Conservation (phyloP, 2,797 vertebrate genomes). For the Sternarchorhynchus goeldii region DNA sequence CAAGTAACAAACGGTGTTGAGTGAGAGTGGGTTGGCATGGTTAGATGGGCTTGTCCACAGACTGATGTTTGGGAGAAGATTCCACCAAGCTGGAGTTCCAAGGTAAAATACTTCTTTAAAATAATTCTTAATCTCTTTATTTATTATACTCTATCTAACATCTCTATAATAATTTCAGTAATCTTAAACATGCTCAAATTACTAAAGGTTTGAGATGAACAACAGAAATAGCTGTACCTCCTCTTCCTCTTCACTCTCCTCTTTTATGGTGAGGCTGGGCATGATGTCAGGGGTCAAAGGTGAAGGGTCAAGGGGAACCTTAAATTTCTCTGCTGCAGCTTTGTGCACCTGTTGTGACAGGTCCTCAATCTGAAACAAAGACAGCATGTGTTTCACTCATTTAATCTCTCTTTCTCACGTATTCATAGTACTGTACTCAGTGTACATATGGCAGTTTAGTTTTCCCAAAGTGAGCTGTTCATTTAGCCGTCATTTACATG, state of each 20-base stretch:
- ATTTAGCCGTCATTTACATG: too few relatives aligned
- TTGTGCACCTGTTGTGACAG: conserved; percentile 97
- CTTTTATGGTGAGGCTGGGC: conserved; percentile 85
- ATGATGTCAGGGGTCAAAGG: conserved; percentile 81
- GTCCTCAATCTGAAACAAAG: conserved; percentile 86
- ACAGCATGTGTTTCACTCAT: neutral
- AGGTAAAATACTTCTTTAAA: too few relatives aligned
- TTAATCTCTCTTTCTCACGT: conserved; percentile 20
- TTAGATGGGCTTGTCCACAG: too few relatives aligned
- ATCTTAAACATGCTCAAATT: neutral
- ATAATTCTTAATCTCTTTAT: too few relatives aligned
- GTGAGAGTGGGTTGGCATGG: too few relatives aligned
- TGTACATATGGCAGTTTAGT: too few relatives aligned
- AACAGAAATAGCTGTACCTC: conserved; percentile 72
- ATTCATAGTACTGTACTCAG: neutral
- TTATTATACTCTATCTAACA: too few relatives aligned
- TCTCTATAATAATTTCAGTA: too few relatives aligned
- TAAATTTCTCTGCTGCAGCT: conserved; percentile 96
- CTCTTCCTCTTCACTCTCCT: conserved; percentile 91
- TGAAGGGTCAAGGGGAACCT: conserved; percentile 88
- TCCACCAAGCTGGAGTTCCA: too few relatives aligned
- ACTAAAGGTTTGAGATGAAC: neutral
- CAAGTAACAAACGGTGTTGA: too few relatives aligned
- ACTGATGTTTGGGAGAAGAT: too few relatives aligned
- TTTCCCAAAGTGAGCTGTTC: too few relatives aligned